A percentile compares a stretch with the other conserved stretches of the same genome.
Conservation (phyloP, 2,888 invertebrate species). For the Tanaodytes sp. region DNA sequence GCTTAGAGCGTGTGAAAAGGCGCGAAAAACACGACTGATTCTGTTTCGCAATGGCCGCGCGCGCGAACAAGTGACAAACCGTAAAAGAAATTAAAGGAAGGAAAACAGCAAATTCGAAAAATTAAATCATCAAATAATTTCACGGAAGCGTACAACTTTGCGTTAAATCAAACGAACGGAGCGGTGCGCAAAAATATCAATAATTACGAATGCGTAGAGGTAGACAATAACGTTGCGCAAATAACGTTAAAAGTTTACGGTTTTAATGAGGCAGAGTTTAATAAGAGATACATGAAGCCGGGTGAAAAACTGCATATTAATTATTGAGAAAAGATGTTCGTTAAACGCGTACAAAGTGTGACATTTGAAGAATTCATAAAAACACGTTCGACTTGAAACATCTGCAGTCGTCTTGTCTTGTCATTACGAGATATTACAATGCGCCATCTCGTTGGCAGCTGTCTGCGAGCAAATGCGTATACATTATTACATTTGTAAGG, state of each 20-base stretch:
- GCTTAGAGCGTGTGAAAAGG: conserved; percentile 65
- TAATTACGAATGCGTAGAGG: conserved; percentile 25
- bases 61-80: conserved; percentile 30
- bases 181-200: conserved; percentile 18
- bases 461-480: conserved; percentile 50
- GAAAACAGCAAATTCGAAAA: too few species aligned
- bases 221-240: conserved; percentile 22
- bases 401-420: conserved; percentile 48
- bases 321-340: conserved; percentile 44
- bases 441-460: conserved; percentile 51
- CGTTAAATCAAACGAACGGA: conserved; percentile 17
- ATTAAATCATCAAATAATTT: conserved; percentile 23
- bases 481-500: conserved; percentile 40
- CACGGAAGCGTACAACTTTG: conserved; percentile 23
- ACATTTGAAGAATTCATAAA: conserved; percentile 54
- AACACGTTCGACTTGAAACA: conserved; percentile 49
- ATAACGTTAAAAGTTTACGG: conserved; percentile 42
- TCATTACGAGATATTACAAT: conserved; percentile 49
- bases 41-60: conserved; percentile 15
- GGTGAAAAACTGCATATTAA: conserved; percentile 53
- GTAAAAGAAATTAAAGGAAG: neutral
- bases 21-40: conserved; percentile 58
- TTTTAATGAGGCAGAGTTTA: conserved; percentile 50
- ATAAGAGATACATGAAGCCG: conserved; percentile 42
- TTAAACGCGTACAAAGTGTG: conserved; percentile 45